A percentile compares a stretch with the other conserved stretches of the same genome.
phyloP scores from a whole-genome alignment of 2,888 invertebrate species.

The Leucozona laternaria region DNA sequence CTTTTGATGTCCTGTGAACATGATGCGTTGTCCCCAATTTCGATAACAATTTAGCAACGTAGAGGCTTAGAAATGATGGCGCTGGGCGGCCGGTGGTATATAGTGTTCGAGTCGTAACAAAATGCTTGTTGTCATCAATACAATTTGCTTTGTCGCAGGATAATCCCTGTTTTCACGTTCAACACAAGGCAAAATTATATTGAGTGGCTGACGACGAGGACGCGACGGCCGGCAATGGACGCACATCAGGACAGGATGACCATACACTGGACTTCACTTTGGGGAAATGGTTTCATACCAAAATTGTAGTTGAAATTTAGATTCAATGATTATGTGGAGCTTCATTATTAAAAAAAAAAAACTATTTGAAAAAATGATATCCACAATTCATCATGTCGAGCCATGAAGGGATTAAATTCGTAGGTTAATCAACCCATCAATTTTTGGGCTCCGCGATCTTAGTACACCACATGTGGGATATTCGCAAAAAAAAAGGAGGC shows the following conservation, averaged over 20 bases:
- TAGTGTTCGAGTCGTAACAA: conserved; percentile 43
- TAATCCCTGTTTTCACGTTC: conserved; percentile 61
- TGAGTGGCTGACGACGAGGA: neutral
- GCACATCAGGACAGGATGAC: neutral
- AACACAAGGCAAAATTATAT: conserved; percentile 27
- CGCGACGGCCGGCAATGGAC: neutral
- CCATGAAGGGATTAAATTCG: neutral
- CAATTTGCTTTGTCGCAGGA: conserved; percentile 57
- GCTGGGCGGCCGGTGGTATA: neutral
- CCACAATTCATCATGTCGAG: neutral
- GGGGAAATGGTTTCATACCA: neutral
- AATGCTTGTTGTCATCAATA: conserved; percentile 69
- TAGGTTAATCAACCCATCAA: no score
- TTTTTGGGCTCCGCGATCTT: no score
- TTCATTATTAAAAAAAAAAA: neutral
- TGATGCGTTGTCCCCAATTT: conserved; percentile 45
- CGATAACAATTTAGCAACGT: neutral
- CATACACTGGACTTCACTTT: neutral
- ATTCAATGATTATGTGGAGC: neutral
- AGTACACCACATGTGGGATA: no score
- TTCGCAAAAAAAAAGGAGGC: no score
- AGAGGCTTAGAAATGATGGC: neutral
- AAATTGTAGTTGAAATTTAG: conserved; percentile 1
- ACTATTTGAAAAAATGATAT: neutral
- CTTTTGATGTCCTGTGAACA: conserved; percentile 55